Percentiles rank a stretch among this genome's conserved stretches.
Evolutionary conservation across 2,888 invertebrate genomes (phyloP).

Genomic region (Sclerodermus sp.): DNA sequence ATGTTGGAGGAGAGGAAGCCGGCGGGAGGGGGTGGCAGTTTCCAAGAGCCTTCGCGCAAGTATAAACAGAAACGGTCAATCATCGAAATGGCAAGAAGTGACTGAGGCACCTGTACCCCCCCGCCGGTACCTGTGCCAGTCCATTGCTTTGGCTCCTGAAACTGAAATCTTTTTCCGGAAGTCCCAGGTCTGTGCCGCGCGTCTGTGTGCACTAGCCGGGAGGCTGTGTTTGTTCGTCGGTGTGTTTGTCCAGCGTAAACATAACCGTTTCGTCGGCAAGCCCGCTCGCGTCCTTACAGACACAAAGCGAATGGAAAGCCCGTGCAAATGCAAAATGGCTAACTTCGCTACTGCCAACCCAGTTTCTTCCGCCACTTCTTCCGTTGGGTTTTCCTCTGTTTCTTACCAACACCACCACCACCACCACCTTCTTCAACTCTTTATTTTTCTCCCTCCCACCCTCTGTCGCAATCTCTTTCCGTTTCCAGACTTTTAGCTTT

Average conservation of each 20-base stretch:
- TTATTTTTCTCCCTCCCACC: too few relatives aligned
- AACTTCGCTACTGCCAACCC: conserved; percentile 16
- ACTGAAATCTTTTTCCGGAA: neutral
- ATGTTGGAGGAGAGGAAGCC: too few relatives aligned
- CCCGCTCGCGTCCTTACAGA: neutral
- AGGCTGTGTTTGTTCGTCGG: conserved; percentile 2
- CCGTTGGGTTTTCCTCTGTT: conserved; percentile 4
- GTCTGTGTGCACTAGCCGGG: conserved; percentile 10
- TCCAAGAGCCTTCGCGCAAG: too few relatives aligned
- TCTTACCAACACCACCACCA: too few relatives aligned
- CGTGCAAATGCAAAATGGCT: conserved; percentile 30
- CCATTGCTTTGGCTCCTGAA: neutral
- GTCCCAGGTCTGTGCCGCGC: neutral
- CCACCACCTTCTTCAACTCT: too few relatives aligned
- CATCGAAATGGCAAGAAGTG: neutral
- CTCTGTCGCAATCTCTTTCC: neutral
- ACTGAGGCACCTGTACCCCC: neutral
- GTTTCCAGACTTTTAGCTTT: too few relatives aligned
- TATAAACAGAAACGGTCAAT: too few relatives aligned
- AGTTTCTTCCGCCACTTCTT: conserved; percentile 1
- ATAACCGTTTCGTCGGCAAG: conserved; percentile 10
- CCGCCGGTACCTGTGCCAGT: neutral
- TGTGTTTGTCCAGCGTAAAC: conserved; percentile 15
- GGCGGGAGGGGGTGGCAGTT: too few relatives aligned
- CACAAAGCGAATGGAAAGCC: conserved; percentile 20